A percentile compares a stretch with the other conserved stretches of the same genome.
These are phyloP conservation scores for Albula glossodonta DNA, from an alignment of 2,113 vertebrate species.

Conservation along the genomic window DNA sequence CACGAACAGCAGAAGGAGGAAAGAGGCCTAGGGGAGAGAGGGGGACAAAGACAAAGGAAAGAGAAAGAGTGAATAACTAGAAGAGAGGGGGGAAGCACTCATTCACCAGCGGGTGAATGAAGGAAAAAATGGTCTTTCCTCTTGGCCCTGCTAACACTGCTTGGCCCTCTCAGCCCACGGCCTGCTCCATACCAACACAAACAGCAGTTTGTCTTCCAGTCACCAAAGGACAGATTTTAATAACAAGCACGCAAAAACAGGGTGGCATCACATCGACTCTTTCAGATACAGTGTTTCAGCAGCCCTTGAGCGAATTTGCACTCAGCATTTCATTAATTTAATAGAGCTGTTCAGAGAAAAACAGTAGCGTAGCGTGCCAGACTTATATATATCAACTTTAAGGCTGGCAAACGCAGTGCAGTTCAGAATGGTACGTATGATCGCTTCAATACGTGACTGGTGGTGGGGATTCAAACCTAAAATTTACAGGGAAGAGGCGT, in stretches of 20 bases:
- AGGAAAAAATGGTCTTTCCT: conserved; percentile 14
- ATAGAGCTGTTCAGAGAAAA: not conserved
- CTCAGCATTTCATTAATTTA: not conserved
- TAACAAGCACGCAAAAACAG: not conserved
- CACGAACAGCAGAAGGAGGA: not conserved
- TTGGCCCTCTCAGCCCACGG: not conserved
- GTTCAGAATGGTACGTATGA: too few relatives aligned
- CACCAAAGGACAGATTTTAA: not conserved
- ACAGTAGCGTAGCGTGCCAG: too few relatives aligned
- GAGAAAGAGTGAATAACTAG: conserved; percentile 20
- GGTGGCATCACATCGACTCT: not conserved
- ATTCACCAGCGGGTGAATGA: conserved; percentile 1
- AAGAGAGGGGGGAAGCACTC: conserved; percentile 19
- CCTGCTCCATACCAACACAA: not conserved
- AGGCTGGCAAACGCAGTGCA: too few relatives aligned
- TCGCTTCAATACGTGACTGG: too few relatives aligned
- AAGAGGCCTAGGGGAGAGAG: not conserved
- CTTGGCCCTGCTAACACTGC: not conserved
- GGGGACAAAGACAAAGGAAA: not conserved
- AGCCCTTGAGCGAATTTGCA: not conserved
- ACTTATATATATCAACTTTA: too few relatives aligned
- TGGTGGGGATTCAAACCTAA: too few relatives aligned
- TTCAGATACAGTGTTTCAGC: not conserved
- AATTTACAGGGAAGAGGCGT: too few relatives aligned
- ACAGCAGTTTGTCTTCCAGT: not conserved